Evolutionary conservation across 1,140 invertebrate species (phyloP), one percentile per base, ranked within the genome.

Genomic region (Lutraria rhynchaena): DNA sequence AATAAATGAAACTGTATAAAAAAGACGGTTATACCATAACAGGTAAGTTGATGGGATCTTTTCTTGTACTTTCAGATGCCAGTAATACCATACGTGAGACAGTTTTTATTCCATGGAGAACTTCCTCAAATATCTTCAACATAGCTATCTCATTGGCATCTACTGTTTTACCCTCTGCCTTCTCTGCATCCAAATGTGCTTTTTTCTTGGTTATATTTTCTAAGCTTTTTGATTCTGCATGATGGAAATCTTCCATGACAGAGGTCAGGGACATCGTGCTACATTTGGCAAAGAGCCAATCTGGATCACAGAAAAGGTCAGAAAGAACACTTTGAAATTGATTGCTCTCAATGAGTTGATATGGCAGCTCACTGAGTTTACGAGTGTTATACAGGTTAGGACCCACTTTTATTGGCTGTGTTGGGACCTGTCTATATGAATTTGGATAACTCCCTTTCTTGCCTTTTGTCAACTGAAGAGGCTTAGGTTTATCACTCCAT

Each of bases 321-420:
- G 65, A 46, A 9, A 83, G 84, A 51, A 85, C 84, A 5, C 77
- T 81, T 33, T 84, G 65, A 74, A 87, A 87, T 33, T 83, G 74
- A 11, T 83, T 74, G 71, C 78, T 82, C 51, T 77, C 58, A 5
- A 86, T 65, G 13, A 90, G 83, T 57, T 89, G 88, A 37, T 85
- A 81, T 0, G 89, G 88, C 1, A 88, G 76, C 55, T 89, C 89
- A 5, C 44, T 74, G 17, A 90, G 81, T 55, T 90, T 90, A 2
- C 88, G 81, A 0, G 76, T 57, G 55, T 90, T 90, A 53, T 81
- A 86, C 13, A 70, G 29, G 19, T 75, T 73, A 13, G 67, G 51
- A 17, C 81, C 31, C 29, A 75, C 84, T 22, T 69, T 65, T 22
- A 88, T 75, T 27, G 86, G 86, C 82, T 89, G 88, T 15, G 71